phyloP scores from a whole-genome alignment of 1,140 invertebrate genomes.

The Adelges cooleyi region DNA sequence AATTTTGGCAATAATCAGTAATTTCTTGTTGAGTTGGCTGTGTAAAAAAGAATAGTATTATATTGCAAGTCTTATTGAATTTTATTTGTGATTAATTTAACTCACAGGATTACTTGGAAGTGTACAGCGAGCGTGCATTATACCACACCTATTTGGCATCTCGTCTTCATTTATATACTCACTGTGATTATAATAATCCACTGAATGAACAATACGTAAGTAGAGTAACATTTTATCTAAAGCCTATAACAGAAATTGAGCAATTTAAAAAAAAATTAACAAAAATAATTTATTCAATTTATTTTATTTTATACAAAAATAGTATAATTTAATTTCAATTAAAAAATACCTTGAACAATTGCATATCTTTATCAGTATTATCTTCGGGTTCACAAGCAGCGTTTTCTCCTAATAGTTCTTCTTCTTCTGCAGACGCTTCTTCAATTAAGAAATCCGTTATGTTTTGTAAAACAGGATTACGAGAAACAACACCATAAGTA shows the following conservation, averaged over 20 bases:
- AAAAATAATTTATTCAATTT: too few relatives aligned
- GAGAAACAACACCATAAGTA: constrained; percentile 52
- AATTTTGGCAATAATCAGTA: constrained; percentile 62
- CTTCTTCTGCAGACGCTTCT: constrained; percentile 95
- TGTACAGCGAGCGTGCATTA: constrained; percentile 89
- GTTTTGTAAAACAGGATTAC: constrained; percentile 91
- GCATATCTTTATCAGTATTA: constrained; percentile 39
- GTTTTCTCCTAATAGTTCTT: constrained; percentile 77
- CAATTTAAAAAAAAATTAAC: neutral
- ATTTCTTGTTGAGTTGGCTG: constrained; percentile 52
- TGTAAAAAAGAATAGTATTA: neutral
- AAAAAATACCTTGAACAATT: constrained; percentile 57
- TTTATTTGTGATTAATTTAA: neutral
- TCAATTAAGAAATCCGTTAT: constrained; percentile 98
- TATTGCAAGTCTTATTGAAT: neutral
- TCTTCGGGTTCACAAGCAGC: constrained; percentile 63
- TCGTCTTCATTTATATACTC: constrained; percentile 99
- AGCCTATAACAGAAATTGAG: constrained; percentile 41
- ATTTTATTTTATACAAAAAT: too few relatives aligned
- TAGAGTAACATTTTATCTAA: constrained; percentile 81
- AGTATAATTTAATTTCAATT: neutral
- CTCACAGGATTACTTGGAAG: constrained; percentile 65
- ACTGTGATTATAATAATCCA: constrained; percentile 98
- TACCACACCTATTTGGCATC: constrained; percentile 98
- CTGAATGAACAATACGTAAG: constrained; percentile 90